Evolutionary conservation across 2,113 vertebrate genomes (phyloP).

Genomic region (Eclectus roratus): DNA sequence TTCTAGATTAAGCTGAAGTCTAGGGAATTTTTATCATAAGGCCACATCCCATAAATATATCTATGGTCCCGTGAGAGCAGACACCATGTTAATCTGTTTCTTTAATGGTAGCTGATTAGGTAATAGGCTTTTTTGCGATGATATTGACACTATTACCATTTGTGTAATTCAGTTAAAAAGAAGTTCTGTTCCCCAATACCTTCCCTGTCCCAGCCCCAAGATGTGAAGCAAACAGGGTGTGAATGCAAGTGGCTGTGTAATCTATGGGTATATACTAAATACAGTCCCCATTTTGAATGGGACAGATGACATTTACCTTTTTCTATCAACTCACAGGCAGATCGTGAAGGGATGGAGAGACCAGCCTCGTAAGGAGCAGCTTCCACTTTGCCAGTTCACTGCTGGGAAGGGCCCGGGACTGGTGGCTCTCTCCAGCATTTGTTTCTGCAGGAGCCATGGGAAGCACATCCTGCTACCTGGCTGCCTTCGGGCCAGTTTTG

Average conservation of each 20-base stretch:
- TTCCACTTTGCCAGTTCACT: rapidly evolving
- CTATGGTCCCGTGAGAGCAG: constrained; percentile 39
- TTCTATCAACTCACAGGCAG: neutral
- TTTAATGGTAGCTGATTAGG: neutral
- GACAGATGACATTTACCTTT: no score
- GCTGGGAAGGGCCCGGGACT: rapidly evolving
- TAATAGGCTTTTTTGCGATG: neutral
- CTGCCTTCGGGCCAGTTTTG: rapidly evolving
- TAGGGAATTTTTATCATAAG: constrained; percentile 63
- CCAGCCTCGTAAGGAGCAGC: rapidly evolving
- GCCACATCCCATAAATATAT: constrained; percentile 48
- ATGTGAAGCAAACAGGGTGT: rapidly evolving
- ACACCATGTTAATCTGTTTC: constrained; percentile 33
- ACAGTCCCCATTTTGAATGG: rapidly evolving
- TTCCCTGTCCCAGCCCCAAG: neutral
- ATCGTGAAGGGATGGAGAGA: neutral
- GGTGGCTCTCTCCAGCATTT: rapidly evolving
- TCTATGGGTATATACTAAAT: rapidly evolving
- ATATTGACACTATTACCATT: neutral
- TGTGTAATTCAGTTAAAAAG: neutral
- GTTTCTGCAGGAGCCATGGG: neutral
- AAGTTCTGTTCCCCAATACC: neutral
- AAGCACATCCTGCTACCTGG: rapidly evolving
- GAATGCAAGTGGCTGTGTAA: neutral
- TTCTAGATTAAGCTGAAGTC: constrained; percentile 62